Conservation (phyloP, 1,140 invertebrate species). For the Metopolophium dirhodum region DNA sequence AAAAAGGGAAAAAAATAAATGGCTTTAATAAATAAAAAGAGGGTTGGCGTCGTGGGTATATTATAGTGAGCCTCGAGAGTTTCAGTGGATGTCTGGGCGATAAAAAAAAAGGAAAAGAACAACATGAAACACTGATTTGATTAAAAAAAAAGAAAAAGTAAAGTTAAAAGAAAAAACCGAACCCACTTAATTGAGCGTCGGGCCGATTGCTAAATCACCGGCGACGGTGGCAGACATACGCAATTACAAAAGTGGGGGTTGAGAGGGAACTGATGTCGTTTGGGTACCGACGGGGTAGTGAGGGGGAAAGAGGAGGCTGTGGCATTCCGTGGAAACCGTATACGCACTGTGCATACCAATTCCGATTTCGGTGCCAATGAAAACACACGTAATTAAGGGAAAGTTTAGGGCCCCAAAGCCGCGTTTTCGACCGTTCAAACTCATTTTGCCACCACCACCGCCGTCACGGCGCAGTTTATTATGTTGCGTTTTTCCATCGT, state of each 20-base stretch:
- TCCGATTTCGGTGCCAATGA: slow-evolving; percentile 34
- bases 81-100: slow-evolving; percentile 16
- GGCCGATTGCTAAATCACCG: slow-evolving; percentile 48
- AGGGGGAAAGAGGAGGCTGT: not conserved
- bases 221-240: slow-evolving; percentile 38
- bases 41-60: slow-evolving; percentile 20
- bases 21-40: slow-evolving; percentile 47
- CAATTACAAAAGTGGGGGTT: not conserved
- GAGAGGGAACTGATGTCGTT: not conserved
- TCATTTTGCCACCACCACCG: too few relatives aligned
- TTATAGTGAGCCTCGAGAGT: not conserved
- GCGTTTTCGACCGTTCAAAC: slow-evolving; percentile 25
- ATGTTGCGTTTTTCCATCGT: not conserved
- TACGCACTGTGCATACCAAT: slow-evolving; percentile 7
- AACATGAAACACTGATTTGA: slow-evolving; percentile 56
- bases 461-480: not conserved
- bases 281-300: not conserved
- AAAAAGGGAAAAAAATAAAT: slow-evolving; percentile 26
- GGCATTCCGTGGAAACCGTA: not conserved
- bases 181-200: slow-evolving; percentile 44
- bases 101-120: slow-evolving; percentile 42
- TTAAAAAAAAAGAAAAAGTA: slow-evolving; percentile 36
- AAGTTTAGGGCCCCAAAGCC: not conserved
- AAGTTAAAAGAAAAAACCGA: slow-evolving; percentile 28
- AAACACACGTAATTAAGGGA: slow-evolving; percentile 30